Conservation (phyloP, 2,113 vertebrate species). For the Pipa parva region DNA sequence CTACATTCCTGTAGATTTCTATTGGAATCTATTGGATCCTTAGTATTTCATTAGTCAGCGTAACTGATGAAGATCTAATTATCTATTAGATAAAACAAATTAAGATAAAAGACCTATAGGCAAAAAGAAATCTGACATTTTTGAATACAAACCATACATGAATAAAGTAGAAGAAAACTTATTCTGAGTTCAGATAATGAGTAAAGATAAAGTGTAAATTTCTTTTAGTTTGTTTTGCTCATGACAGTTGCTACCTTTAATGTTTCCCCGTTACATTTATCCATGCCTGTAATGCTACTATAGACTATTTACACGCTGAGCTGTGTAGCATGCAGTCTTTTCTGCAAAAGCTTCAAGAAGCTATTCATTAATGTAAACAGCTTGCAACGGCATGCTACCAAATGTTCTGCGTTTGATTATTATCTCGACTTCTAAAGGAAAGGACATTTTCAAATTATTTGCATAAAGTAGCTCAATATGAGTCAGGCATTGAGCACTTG, state of each 20-base stretch:
- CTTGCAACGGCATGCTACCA: constrained; percentile 39
- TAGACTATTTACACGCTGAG: constrained; percentile 30
- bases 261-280: constrained; percentile 34
- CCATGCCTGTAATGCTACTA: constrained; percentile 16
- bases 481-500: constrained; percentile 20
- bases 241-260: constrained; percentile 29
- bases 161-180: not conserved
- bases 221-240: constrained; percentile 12
- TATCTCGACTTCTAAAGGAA: constrained; percentile 33
- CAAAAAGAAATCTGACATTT: too few relatives aligned
- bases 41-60: too few relatives aligned
- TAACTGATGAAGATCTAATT: too few relatives aligned
- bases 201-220: constrained; percentile 1
- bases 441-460: constrained; percentile 37
- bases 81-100: too few relatives aligned
- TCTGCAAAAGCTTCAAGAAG: constrained; percentile 25
- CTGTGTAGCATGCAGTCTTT: constrained; percentile 4
- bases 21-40: too few relatives aligned
- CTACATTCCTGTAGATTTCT: too few relatives aligned
- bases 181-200: constrained; percentile 17
- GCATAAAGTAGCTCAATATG: constrained; percentile 27
- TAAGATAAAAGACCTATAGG: too few relatives aligned
- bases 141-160: too few relatives aligned
- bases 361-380: constrained; percentile 38
- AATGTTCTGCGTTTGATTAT: constrained; percentile 37